These are phyloP conservation scores for Acanthosepion pharaonis DNA, from an alignment of 2,888 invertebrate genomes.

Conservation along the genomic window DNA sequence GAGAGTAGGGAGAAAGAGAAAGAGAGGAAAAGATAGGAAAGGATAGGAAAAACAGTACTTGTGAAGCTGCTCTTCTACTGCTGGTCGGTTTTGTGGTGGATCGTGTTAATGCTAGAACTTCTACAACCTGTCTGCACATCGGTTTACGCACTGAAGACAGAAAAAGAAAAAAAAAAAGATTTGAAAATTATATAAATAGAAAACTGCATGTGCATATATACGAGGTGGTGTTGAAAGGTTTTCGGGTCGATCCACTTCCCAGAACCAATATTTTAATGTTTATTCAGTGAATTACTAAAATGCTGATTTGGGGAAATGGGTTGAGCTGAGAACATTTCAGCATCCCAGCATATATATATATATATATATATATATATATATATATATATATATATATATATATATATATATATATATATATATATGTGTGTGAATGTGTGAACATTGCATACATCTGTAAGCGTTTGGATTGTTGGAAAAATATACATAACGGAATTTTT, in stretches of 20 bases:
- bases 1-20: neutral
- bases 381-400: neutral
- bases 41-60: neutral
- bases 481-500: no score
- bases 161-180: neutral
- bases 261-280: no score
- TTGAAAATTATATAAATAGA: neutral
- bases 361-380: neutral
- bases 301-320: no score
- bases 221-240: no score
- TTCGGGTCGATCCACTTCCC: no score
- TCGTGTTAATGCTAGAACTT: conserved; percentile 10
- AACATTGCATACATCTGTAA: no score
- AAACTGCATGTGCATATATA: neutral
- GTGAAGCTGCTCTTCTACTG: conserved; percentile 16
- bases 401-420: neutral
- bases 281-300: no score
- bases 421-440: neutral
- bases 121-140: conserved; percentile 42
- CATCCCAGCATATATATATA: neutral
- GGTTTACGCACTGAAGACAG: conserved; percentile 41
- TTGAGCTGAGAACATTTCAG: no score
- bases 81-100: conserved; percentile 9
- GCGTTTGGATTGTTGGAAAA: no score
- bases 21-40: neutral